Conservation (phyloP, 2,113 vertebrate genomes). For the Benthochromis sp. region DNA sequence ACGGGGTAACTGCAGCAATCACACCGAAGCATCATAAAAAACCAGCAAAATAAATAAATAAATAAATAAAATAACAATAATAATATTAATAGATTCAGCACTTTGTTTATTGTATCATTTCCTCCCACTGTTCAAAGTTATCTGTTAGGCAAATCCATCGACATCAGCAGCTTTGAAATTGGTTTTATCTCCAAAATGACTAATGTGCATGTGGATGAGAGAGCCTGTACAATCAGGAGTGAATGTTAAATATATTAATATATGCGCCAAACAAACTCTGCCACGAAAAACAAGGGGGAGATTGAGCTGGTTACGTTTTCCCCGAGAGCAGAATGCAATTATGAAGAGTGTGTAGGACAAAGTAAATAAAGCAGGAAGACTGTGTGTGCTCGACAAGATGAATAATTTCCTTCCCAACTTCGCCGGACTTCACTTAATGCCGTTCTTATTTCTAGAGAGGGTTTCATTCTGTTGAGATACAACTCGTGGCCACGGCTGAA, state of each 20-base stretch:
- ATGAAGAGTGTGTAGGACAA: conserved; percentile 27
- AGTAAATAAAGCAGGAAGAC: conserved; percentile 37
- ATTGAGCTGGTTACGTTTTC: conserved; percentile 39
- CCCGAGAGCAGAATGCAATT: conserved; percentile 46
- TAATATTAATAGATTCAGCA: conserved; percentile 3
- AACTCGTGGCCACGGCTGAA: neutral
- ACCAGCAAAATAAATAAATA: neutral
- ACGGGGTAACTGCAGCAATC: neutral
- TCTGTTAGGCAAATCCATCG: conserved; percentile 39
- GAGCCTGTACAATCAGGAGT: conserved; percentile 34
- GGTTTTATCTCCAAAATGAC: conserved; percentile 45
- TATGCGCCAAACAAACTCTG: conserved; percentile 42
- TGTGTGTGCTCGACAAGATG: neutral
- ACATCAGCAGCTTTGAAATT: conserved; percentile 55
- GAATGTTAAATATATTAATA: conserved; percentile 54
- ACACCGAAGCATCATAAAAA: neutral
- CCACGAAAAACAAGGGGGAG: conserved; percentile 11
- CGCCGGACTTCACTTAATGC: conserved; percentile 9
- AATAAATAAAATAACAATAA: neutral
- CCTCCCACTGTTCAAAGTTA: conserved; percentile 4
- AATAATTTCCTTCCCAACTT: conserved; percentile 17
- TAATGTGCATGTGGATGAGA: conserved; percentile 39
- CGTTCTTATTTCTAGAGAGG: neutral
- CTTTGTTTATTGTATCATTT: neutral
- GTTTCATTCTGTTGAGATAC: neutral